Evolutionary conservation across 2,113 vertebrate genomes (phyloP).

Genomic region (Scolopax mira): DNA sequence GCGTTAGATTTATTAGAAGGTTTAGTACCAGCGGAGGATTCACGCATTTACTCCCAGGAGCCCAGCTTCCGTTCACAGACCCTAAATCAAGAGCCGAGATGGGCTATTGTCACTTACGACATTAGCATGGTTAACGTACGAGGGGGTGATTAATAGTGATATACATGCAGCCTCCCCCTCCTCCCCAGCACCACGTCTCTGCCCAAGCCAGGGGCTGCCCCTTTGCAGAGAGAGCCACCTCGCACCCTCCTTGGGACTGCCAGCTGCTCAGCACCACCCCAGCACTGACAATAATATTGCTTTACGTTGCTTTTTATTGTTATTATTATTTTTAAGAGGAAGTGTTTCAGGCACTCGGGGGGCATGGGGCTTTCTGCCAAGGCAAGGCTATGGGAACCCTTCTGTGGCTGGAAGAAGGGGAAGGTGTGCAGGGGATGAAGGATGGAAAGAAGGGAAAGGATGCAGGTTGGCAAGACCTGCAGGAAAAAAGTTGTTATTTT

Average conservation of each 20-base stretch:
- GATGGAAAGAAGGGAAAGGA: not conserved
- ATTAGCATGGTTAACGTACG: constrained; percentile 81
- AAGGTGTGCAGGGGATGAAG: not conserved
- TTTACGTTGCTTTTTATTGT: not conserved
- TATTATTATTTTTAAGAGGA: not conserved
- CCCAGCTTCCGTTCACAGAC: constrained; percentile 82
- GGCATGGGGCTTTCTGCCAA: not conserved
- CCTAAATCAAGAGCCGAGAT: constrained; percentile 82
- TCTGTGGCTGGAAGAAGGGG: not conserved
- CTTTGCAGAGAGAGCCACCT: rapidly evolving
- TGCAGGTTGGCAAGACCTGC: not conserved
- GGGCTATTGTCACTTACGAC: constrained; percentile 82
- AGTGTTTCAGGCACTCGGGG: not conserved
- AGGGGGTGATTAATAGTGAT: constrained; percentile 76
- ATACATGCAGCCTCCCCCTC: constrained; percentile 38
- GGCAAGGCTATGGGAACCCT: not conserved
- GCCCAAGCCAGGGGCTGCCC: rapidly evolving
- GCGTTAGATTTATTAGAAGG: constrained; percentile 82
- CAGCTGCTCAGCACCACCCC: not conserved
- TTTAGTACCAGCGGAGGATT: constrained; percentile 83
- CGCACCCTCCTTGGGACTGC: not conserved
- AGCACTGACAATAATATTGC: not conserved
- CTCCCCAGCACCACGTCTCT: not conserved
- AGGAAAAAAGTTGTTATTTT: not conserved
- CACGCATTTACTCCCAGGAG: constrained; percentile 82